Base-by-base conservation (phyloP, 2,113 vertebrate genomes). In the Bufo bufo region DNA sequence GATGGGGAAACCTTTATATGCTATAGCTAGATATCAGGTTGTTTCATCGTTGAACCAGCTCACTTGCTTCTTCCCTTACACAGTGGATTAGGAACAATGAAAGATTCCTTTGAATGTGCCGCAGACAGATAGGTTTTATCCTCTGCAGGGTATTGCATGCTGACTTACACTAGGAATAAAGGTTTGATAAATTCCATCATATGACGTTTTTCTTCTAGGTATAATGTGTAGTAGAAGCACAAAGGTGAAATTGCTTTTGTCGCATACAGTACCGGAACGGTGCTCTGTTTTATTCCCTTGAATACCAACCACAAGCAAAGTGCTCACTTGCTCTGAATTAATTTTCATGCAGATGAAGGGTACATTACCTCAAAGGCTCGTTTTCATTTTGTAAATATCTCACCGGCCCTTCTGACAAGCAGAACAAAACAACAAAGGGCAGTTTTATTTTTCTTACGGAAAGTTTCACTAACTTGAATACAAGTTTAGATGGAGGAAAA, bases 101-200 rank as follows among this genome's bases (percentile, higher is more conserved):
- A 83, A 83, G 71, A 59, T 88, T 61, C 52, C 83, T 88, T 88
- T 77, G 47, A 88, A 77, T 82, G 71, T 88, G 78, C 69, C 54
- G 63, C 58, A 77, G 86, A 88, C 54, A 83, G 80, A 88, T 65
- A 82, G 86, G 65, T 77, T 88, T 83, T 20, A 82, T 88, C 75
- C 79, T 71, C 58, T 83, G 56, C 50, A 77, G 86, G 80, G 81
- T 77, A 84, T 88, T 77, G 81, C 87, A 77, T 88, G 81, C 81
- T 83, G 81, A 88, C 71, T 77, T 54, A 84, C n/a, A 88, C 69
- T 54, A 59, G 59, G 81, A 88, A 83, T 77, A 84, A 84, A 84
- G 63, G 71, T 72, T 88, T 88, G 71, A 88, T 52, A 88, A 88
- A 88, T 88, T 88, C 87, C 23, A 88, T 77, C 81, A 33, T 83